These are phyloP conservation scores for Macquaria australasica DNA, from an alignment of 2,113 vertebrate species.

Conservation along the genomic window DNA sequence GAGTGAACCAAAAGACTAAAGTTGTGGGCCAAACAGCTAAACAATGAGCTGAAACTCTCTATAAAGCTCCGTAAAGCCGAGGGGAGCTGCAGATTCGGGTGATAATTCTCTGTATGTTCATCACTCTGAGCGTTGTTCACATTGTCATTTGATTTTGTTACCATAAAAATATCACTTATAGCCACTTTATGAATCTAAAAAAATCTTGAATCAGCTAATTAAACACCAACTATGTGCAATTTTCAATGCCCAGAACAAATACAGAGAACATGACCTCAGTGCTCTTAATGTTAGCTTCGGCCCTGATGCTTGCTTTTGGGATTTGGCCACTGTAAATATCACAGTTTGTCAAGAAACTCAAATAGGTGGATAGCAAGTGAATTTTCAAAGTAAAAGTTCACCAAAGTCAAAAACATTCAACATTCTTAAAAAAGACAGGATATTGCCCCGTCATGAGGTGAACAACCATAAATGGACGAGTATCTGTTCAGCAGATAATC, in stretches of 20 bases:
- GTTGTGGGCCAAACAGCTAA: background rate
- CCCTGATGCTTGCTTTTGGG: background rate
- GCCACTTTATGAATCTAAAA: background rate
- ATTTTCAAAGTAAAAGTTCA: background rate
- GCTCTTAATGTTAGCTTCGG: background rate
- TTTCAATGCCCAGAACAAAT: background rate
- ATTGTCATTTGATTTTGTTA: background rate
- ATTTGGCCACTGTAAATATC: background rate
- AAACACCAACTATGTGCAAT: background rate
- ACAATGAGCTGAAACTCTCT: background rate
- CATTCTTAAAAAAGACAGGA: background rate
- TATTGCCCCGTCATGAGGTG: background rate
- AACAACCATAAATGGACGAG: conserved; percentile 35
- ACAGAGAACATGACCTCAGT: background rate
- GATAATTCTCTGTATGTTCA: too few species aligned
- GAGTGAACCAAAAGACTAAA: background rate
- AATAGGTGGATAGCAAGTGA: background rate
- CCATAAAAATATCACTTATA: too few species aligned
- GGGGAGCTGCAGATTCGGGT: too few species aligned
- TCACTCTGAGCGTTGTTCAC: too few species aligned
- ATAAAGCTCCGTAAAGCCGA: too few species aligned
- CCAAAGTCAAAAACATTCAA: background rate
- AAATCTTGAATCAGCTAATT: background rate
- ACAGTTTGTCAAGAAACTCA: background rate
- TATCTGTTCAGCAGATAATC: conserved; percentile 3